Evolutionary conservation across 2,888 invertebrate species (phyloP).

Genomic region (Pecten maximus): DNA sequence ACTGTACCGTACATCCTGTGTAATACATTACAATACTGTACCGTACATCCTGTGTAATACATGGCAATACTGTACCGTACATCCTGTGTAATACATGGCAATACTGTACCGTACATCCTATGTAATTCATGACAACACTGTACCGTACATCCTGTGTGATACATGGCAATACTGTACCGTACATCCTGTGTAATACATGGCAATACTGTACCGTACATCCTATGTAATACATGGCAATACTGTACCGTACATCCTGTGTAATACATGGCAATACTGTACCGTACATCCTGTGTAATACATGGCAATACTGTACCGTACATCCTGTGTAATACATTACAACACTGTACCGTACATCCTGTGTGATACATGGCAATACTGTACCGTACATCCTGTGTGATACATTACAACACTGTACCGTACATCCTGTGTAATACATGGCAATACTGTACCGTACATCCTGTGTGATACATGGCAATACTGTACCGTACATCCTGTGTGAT

Average conservation of each 20-base stretch:
- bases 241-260: neutral
- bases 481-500: neutral
- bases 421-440: neutral
- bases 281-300: neutral
- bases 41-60: too few relatives aligned
- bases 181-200: neutral
- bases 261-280: neutral
- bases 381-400: too few relatives aligned
- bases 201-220: neutral
- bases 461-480: neutral
- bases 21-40: too few relatives aligned
- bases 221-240: neutral
- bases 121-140: neutral
- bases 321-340: too few relatives aligned
- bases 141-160: too few relatives aligned
- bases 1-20: too few relatives aligned
- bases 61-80: too few relatives aligned
- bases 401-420: neutral
- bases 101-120: neutral
- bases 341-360: neutral
- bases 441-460: neutral
- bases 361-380: too few relatives aligned
- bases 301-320: neutral
- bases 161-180: neutral
- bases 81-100: too few relatives aligned